These are phyloP conservation scores for Drosophila kuntzei DNA, from an alignment of 2,888 invertebrate genomes.

Conservation along the genomic window DNA sequence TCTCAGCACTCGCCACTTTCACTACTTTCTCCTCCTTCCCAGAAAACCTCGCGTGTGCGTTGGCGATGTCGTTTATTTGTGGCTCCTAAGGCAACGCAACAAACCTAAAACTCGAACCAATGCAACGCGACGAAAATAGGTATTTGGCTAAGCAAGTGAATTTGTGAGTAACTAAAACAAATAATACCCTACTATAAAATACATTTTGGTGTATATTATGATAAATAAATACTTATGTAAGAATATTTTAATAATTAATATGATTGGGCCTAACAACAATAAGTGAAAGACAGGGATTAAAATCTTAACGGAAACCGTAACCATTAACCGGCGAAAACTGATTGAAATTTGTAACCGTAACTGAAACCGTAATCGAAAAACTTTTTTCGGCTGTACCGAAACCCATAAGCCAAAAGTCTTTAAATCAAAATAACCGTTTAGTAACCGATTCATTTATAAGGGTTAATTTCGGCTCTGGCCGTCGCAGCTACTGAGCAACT, in stretches of 20 bases:
- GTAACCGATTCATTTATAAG: too few species aligned
- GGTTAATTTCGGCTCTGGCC: too few species aligned
- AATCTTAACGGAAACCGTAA: too few species aligned
- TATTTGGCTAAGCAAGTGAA: conserved; percentile 9
- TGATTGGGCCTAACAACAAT: background rate
- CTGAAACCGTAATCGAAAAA: too few species aligned
- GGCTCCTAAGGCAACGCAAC: conserved; percentile 44
- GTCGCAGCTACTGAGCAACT: too few species aligned
- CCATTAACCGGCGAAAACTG: too few species aligned
- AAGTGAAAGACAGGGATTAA: too few species aligned
- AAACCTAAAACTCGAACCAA: conserved; percentile 8
- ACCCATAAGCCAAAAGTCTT: too few species aligned
- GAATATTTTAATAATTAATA: background rate
- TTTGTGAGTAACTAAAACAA: background rate
- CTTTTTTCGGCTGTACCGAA: too few species aligned
- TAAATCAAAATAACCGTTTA: too few species aligned
- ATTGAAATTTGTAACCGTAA: too few species aligned
- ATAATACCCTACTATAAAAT: conserved; percentile 7
- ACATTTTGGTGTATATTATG: background rate
- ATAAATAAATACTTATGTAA: background rate
- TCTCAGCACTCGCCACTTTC: background rate
- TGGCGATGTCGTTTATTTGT: conserved; percentile 43
- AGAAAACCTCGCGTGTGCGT: conserved; percentile 54
- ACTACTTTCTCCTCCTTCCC: background rate
- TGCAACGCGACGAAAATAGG: conserved; percentile 22